Evolutionary conservation across 2,888 invertebrate genomes (phyloP).

Genomic region (Athalia cordata): DNA sequence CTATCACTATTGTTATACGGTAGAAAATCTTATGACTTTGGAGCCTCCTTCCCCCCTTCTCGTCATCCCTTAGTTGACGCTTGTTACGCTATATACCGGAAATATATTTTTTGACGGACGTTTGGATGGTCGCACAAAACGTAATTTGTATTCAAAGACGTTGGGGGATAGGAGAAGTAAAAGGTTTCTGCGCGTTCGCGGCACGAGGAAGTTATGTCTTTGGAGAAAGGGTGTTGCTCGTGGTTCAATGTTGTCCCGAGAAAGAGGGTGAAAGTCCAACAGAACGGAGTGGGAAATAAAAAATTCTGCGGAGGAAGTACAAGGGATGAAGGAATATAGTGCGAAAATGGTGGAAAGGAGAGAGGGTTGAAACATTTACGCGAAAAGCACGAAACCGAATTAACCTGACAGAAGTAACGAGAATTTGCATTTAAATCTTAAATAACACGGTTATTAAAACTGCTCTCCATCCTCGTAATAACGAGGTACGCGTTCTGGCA

Average conservation of each 20-base stretch:
- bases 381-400: constrained; percentile 58
- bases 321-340: neutral
- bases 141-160: constrained; percentile 35
- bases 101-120: constrained; percentile 18
- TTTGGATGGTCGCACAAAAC: constrained; percentile 16
- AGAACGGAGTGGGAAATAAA: neutral
- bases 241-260: constrained; percentile 17
- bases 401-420: constrained; percentile 60
- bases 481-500: constrained; percentile 5
- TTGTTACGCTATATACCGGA: neutral
- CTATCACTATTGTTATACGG: too few relatives aligned
- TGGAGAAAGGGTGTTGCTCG: constrained; percentile 26
- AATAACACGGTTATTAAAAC: constrained; percentile 50
- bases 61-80: too few relatives aligned
- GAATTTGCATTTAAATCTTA: constrained; percentile 62
- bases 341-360: neutral
- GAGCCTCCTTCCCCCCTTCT: too few relatives aligned
- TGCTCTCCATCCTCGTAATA: constrained; percentile 4
- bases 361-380: constrained; percentile 53
- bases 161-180: neutral
- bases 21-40: neutral
- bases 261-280: constrained; percentile 20
- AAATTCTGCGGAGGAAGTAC: neutral
- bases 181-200: constrained; percentile 13
- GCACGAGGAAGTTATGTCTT: constrained; percentile 32